A percentile compares a stretch with the other conserved stretches of the same genome.
These are phyloP conservation scores for Mythimna impura DNA, from an alignment of 2,888 invertebrate genomes.

Conservation along the genomic window DNA sequence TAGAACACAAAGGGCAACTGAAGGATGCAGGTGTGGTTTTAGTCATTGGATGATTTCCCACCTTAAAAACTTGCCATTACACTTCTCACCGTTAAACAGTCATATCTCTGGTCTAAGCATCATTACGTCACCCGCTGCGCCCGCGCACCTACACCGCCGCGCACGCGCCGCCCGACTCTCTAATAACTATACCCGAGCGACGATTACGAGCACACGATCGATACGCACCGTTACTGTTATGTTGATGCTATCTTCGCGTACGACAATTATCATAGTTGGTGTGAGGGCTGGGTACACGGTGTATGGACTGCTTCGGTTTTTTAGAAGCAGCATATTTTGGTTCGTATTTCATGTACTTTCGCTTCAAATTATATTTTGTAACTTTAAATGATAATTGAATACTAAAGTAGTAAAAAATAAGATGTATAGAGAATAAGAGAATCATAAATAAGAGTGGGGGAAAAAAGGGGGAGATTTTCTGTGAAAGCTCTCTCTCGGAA, in stretches of 20 bases:
- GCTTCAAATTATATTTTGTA: too few relatives aligned
- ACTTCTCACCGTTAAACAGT: background rate
- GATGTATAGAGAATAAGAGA: too few relatives aligned
- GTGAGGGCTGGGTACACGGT: slow-evolving; percentile 41
- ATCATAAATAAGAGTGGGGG: too few relatives aligned
- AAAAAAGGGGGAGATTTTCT: too few relatives aligned
- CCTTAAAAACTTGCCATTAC: too few relatives aligned
- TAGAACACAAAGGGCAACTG: too few relatives aligned
- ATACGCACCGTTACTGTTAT: slow-evolving; percentile 62
- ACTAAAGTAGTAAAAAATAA: too few relatives aligned
- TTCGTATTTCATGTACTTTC: too few relatives aligned
- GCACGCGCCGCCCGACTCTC: slow-evolving; percentile 62
- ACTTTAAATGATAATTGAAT: too few relatives aligned
- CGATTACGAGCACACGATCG: slow-evolving; percentile 65
- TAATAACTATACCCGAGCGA: slow-evolving; percentile 63
- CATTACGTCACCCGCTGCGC: slow-evolving; percentile 50
- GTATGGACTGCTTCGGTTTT: slow-evolving; percentile 29
- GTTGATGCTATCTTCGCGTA: slow-evolving; percentile 60
- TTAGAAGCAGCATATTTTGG: background rate
- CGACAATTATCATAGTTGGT: slow-evolving; percentile 66
- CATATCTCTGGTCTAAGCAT: slow-evolving; percentile 12
- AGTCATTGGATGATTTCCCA: too few relatives aligned
- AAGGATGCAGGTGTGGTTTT: too few relatives aligned
- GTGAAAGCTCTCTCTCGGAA: too few relatives aligned
- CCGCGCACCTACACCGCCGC: slow-evolving; percentile 35